These are phyloP conservation scores for Upupa epops DNA, from an alignment of 2,113 vertebrate species.

Conservation along the genomic window DNA sequence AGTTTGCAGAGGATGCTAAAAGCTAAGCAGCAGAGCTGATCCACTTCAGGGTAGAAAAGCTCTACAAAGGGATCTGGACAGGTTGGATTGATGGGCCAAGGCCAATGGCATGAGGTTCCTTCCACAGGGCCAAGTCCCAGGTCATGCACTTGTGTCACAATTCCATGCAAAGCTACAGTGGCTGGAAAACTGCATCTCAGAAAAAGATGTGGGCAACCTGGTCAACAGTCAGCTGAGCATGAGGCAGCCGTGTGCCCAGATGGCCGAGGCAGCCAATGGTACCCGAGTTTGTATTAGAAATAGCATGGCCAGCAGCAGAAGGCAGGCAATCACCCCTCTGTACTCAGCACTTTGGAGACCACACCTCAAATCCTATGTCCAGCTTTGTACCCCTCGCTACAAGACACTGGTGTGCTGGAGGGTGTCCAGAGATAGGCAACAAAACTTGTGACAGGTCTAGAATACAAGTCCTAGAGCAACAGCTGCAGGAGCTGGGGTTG, in stretches of 20 bases:
- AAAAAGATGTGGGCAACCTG: background rate
- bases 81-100: background rate
- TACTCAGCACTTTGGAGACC: background rate
- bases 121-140: background rate
- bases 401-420: background rate
- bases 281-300: background rate
- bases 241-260: background rate
- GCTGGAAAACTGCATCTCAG: too few relatives aligned
- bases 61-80: background rate
- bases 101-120: background rate
- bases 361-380: too few relatives aligned
- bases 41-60: background rate
- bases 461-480: background rate
- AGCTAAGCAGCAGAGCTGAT: background rate
- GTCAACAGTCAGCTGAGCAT: background rate
- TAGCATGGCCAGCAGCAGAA: accelerated
- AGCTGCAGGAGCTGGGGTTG: background rate
- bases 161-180: background rate
- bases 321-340: background rate
- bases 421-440: background rate
- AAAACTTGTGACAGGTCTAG: background rate
- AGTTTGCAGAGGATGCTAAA: background rate
- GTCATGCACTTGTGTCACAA: background rate
- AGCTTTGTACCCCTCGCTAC: too few relatives aligned
- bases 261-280: accelerated